phyloP scores from a whole-genome alignment of 2,113 vertebrate species.

The Brachyhypopomus occidentalis region DNA sequence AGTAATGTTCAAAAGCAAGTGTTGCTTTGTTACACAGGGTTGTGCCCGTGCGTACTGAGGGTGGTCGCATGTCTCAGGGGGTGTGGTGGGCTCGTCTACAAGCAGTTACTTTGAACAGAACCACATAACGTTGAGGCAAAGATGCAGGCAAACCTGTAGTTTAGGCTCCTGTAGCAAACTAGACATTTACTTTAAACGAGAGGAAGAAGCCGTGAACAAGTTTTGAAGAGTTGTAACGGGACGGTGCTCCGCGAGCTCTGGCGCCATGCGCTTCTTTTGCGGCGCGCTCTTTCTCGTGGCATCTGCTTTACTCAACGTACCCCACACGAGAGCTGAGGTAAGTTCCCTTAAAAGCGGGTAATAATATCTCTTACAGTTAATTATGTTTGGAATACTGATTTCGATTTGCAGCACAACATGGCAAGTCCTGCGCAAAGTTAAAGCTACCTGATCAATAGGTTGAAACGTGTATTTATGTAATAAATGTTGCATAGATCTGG shows the following conservation, averaged over 20 bases:
- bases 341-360: constrained; percentile 33
- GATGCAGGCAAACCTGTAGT: constrained; percentile 70
- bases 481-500: not conserved
- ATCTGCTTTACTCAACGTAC: constrained; percentile 54
- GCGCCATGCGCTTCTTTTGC: constrained; percentile 64
- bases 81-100: constrained; percentile 72
- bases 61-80: constrained; percentile 69
- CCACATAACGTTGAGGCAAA: constrained; percentile 74
- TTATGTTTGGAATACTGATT: too few relatives aligned
- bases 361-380: too few relatives aligned
- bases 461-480: not conserved
- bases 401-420: not conserved
- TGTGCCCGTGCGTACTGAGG: constrained; percentile 63
- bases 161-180: constrained; percentile 59
- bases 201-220: constrained; percentile 49
- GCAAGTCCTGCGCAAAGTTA: not conserved
- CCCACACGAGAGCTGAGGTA: constrained; percentile 68
- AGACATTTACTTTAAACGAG: constrained; percentile 33
- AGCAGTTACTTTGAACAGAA: constrained; percentile 63
- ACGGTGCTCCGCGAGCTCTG: constrained; percentile 40
- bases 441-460: not conserved
- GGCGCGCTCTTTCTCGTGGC: constrained; percentile 62
- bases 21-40: constrained; percentile 62
- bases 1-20: constrained; percentile 67
- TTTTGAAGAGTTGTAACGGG: constrained; percentile 40